phyloP scores from a whole-genome alignment of 2,113 vertebrate genomes.

The Callithrix jacchus region DNA sequence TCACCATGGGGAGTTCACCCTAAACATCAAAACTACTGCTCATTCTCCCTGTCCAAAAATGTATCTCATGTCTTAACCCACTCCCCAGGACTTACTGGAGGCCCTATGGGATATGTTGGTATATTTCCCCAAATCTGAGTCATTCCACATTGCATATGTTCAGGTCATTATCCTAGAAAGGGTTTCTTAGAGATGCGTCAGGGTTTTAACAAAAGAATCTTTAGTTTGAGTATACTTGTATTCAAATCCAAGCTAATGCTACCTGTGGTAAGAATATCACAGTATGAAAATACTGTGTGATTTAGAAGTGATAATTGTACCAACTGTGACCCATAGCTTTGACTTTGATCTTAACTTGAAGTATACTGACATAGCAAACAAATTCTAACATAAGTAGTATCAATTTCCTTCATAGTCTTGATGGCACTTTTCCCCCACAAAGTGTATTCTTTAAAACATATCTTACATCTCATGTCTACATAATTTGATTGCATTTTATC shows the following conservation, averaged over 20 bases:
- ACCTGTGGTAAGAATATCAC: not conserved
- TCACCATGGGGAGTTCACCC: not conserved
- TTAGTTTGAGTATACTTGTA: not conserved
- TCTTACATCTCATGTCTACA: not conserved
- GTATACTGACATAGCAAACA: not conserved
- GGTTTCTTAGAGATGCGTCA: not conserved
- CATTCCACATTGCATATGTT: not conserved
- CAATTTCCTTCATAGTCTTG: not conserved
- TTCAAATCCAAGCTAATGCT: slow-evolving; percentile 17
- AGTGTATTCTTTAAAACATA: not conserved
- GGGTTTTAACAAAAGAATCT: not conserved
- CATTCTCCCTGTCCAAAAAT: not conserved
- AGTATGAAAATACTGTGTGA: not conserved
- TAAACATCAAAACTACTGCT: not conserved
- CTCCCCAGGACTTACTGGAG: not conserved
- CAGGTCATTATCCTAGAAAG: not conserved
- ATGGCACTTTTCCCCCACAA: not conserved
- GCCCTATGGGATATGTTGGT: not conserved
- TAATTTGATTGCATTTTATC: slow-evolving; percentile 32
- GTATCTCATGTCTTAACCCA: not conserved
- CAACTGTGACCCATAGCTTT: not conserved
- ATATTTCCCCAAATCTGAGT: not conserved
- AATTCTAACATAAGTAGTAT: slow-evolving; percentile 9
- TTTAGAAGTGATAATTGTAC: not conserved
- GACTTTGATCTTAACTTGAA: not conserved